phyloP scores from a whole-genome alignment of 2,113 vertebrate species.

The Hippocampus abdominalis region DNA sequence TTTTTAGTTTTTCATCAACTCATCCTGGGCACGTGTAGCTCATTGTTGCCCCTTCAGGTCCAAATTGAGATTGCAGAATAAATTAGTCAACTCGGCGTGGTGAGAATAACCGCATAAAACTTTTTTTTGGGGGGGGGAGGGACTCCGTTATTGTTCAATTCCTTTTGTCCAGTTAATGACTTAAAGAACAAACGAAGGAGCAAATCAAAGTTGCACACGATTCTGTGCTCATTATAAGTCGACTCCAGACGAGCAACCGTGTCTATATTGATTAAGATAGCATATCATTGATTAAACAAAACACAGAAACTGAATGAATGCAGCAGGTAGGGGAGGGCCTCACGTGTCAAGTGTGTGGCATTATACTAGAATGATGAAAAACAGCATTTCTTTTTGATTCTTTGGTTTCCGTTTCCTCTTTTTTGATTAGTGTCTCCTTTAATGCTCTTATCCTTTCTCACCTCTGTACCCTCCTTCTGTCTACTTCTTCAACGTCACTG shows the following conservation, averaged over 20 bases:
- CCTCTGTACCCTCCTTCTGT: slow-evolving; percentile 15
- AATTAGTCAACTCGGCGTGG: neutral
- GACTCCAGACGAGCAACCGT: neutral
- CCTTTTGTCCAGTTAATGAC: no score
- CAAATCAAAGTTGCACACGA: neutral
- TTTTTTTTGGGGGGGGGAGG: no score
- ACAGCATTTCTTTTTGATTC: neutral
- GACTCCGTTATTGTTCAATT: no score
- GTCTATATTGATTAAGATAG: neutral
- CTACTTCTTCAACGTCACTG: neutral
- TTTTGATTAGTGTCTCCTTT: slow-evolving; percentile 4
- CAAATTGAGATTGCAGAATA: neutral
- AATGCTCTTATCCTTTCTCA: neutral
- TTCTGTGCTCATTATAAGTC: neutral
- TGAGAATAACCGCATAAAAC: no score
- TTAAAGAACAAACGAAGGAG: neutral
- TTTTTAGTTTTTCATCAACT: neutral
- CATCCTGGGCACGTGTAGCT: neutral
- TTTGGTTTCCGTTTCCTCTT: neutral
- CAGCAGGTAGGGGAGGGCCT: neutral
- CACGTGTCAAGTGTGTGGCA: neutral
- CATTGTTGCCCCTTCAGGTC: neutral
- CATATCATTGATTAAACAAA: no score
- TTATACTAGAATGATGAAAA: neutral
- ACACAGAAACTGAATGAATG: neutral